Percentiles rank a stretch among this genome's conserved stretches.
Evolutionary conservation across 2,888 invertebrate species (phyloP).

Genomic region (Dichetophora obliterata): DNA sequence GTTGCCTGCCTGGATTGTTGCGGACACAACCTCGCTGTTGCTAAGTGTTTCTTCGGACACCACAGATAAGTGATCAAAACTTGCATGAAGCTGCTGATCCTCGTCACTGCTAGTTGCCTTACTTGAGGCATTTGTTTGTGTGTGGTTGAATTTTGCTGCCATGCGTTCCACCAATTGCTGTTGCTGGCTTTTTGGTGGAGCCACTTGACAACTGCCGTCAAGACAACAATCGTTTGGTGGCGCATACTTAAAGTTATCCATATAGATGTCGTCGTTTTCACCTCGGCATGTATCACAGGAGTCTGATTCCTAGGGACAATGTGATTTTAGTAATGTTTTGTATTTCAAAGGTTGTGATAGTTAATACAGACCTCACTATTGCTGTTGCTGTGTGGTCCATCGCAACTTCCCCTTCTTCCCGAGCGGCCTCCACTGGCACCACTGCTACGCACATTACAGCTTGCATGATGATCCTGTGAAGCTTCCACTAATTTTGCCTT

Average conservation of each 20-base stretch:
- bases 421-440: slow-evolving; percentile 49
- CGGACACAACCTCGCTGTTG: slow-evolving; percentile 60
- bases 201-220: slow-evolving; percentile 55
- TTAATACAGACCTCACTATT: slow-evolving; percentile 65
- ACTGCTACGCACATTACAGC: slow-evolving; percentile 54
- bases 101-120: slow-evolving; percentile 34
- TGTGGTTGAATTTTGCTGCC: slow-evolving; percentile 9
- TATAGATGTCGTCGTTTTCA: slow-evolving; percentile 57
- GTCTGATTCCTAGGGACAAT: slow-evolving; percentile 63
- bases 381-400: slow-evolving; percentile 52
- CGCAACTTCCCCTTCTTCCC: slow-evolving; percentile 53
- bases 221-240: slow-evolving; percentile 59
- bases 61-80: slow-evolving; percentile 81
- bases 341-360: not conserved
- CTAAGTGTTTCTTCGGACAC: slow-evolving; percentile 79
- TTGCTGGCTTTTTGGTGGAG: slow-evolving; percentile 51
- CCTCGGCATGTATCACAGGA: slow-evolving; percentile 68
- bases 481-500: slow-evolving; percentile 70
- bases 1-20: slow-evolving; percentile 51
- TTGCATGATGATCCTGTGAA: slow-evolving; percentile 57
- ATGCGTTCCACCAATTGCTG: slow-evolving; percentile 38
- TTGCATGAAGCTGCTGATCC: slow-evolving; percentile 47
- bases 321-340: not conserved
- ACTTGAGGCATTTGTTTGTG: slow-evolving; percentile 27
- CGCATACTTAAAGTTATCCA: slow-evolving; percentile 43